These are phyloP conservation scores for Vipera latastei DNA, from an alignment of 2,797 vertebrate species.

Conservation along the genomic window DNA sequence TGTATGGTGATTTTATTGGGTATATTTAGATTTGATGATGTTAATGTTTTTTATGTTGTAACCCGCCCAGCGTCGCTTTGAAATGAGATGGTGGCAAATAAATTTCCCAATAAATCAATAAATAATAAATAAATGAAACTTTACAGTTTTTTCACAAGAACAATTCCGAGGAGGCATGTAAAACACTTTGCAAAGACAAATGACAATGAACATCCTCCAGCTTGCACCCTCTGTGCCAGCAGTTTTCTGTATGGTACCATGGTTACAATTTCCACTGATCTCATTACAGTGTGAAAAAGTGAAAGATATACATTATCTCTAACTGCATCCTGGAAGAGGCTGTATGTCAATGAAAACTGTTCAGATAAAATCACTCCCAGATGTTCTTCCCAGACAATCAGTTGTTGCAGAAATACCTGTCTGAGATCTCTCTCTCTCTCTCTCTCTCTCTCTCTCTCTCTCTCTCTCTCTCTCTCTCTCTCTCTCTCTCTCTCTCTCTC, in stretches of 20 bases:
- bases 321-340: not conserved
- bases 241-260: not conserved
- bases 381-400: not conserved
- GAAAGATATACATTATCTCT: not conserved
- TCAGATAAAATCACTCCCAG: not conserved
- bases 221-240: not conserved
- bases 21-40: not conserved
- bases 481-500: not conserved
- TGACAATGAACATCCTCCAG: not conserved
- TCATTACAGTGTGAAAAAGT: not conserved
- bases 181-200: not conserved
- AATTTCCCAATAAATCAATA: not conserved
- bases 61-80: fast-evolving
- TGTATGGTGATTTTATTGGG: not conserved
- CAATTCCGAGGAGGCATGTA: not conserved
- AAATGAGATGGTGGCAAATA: not conserved
- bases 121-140: no score
- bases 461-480: not conserved
- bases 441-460: not conserved
- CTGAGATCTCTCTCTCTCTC: not conserved
- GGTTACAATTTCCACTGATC: not conserved
- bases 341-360: not conserved
- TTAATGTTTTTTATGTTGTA: not conserved
- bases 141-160: not conserved
- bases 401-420: not conserved